Evolutionary conservation across 2,888 invertebrate species (phyloP).

Genomic region (Meghimatium bilineatum): DNA sequence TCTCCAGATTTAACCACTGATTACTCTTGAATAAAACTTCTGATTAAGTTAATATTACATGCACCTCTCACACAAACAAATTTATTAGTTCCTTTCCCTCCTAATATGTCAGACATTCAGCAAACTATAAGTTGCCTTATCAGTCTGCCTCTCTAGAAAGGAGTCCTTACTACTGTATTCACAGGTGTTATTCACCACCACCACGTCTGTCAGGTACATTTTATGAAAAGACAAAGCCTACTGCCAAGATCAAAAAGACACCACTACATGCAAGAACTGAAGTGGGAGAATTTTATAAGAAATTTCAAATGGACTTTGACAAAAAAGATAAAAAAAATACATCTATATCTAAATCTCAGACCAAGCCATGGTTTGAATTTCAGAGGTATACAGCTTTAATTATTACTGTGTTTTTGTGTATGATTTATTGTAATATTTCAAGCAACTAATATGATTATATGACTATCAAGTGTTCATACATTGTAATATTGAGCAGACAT

Average conservation of each 20-base stretch:
- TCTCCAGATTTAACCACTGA: too few species aligned
- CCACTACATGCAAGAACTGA: conserved; percentile 33
- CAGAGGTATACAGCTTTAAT: conserved; percentile 45
- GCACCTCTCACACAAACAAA: not conserved
- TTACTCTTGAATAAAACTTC: too few species aligned
- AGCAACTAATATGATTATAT: too few species aligned
- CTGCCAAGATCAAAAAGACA: conserved; percentile 12
- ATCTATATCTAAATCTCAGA: conserved; percentile 40
- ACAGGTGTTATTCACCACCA: conserved; percentile 47
- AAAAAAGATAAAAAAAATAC: conserved; percentile 35
- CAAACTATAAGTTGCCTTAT: not conserved
- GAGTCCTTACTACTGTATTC: conserved; percentile 43
- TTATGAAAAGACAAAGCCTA: not conserved
- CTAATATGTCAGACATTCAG: not conserved
- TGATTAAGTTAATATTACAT: too few species aligned
- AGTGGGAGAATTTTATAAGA: conserved; percentile 40
- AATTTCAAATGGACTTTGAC: conserved; percentile 47
- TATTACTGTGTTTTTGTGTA: too few species aligned
- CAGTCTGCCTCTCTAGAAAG: conserved; percentile 34
- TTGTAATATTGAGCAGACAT: too few species aligned
- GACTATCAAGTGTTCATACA: too few species aligned
- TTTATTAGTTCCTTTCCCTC: not conserved
- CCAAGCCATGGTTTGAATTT: conserved; percentile 54
- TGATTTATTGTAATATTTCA: too few species aligned
- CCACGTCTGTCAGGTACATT: conserved; percentile 46